Evolutionary conservation across 2,797 vertebrate species (phyloP).

Genomic region (Gymnothorax reevesii): DNA sequence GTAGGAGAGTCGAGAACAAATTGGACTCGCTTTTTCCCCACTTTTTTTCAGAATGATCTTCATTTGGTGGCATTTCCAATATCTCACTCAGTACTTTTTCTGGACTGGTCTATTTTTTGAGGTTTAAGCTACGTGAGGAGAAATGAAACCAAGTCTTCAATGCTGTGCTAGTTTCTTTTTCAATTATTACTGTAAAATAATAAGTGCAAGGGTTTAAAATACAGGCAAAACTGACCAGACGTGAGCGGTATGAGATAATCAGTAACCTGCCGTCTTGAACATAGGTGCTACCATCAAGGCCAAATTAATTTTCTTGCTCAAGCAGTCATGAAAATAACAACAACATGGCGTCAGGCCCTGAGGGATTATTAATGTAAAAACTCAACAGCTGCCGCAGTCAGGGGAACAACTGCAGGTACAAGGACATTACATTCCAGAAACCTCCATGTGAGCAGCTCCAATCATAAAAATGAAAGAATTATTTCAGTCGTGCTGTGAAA

Average conservation of each 20-base stretch:
- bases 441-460: not conserved
- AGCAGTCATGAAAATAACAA: not conserved
- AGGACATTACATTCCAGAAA: not conserved
- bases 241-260: not conserved
- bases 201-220: not conserved
- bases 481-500: conserved; percentile 29
- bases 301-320: not conserved
- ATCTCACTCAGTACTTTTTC: not conserved
- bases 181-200: not conserved
- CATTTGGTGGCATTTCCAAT: not conserved
- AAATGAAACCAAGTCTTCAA: not conserved
- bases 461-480: conserved; percentile 14
- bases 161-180: not conserved
- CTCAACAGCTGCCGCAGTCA: not conserved
- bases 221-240: not conserved
- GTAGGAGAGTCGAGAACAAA: conserved; percentile 53
- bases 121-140: not conserved
- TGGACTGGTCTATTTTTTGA: not conserved
- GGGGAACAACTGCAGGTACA: not conserved
- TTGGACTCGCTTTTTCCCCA: conserved; percentile 49
- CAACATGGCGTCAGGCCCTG: not conserved
- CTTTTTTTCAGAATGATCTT: conserved; percentile 33
- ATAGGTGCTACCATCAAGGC: not conserved
- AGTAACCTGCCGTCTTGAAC: not conserved
- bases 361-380: not conserved